Evolutionary conservation across 1,140 invertebrate genomes (phyloP), one percentile per base, ranked within the genome.

Genomic region (Drosophila guanche): DNA sequence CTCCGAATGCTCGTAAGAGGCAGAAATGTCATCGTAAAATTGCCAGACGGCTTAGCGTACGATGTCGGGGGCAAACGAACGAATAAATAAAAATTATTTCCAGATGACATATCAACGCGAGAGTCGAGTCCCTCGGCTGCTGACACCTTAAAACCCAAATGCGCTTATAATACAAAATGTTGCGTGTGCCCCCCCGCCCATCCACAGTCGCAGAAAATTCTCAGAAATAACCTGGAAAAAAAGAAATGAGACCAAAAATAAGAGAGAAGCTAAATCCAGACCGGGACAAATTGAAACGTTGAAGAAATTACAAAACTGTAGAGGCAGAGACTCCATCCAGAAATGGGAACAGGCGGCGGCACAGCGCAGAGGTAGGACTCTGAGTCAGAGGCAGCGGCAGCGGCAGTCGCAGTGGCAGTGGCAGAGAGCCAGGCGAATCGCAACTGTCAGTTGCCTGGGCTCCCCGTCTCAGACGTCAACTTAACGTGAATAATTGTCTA

Each of bases 401-500:
- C 5, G 45, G 10, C 56, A n/a, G 45, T 16, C 10, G 20, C 56
- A 27, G 56, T 12, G 25, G 20, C 2, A 27, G 29, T 7, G 10
- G n/a, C 22, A 43, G 57, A 5, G 29, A 29, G 20, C 40, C 48
- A 41, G 70, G 70, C 72, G 76, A 72, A 57, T 55, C 70, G 71
- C 62, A 76, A 76, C 67, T 81, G 78, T 80, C 78, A 76, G 66
- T 62, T 76, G 72, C 83, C 78, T 59, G 74, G 65, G 83, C 74
- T 61, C 52, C 83, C 83, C 84, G 71, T 69, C 83, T 88, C 83
- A 89, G 84, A 83, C 84, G 83, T 88, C 83, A 89, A 88, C 83
- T 88, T 88, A 88, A 88, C 83, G 83, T 88, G 83, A 88, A 88
- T 88, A 88, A 88, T 88, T 88, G 83, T 88, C 83, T 84, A 88